These are phyloP conservation scores for Coleophora flavipennella DNA, from an alignment of 2,888 invertebrate genomes.

Conservation along the genomic window DNA sequence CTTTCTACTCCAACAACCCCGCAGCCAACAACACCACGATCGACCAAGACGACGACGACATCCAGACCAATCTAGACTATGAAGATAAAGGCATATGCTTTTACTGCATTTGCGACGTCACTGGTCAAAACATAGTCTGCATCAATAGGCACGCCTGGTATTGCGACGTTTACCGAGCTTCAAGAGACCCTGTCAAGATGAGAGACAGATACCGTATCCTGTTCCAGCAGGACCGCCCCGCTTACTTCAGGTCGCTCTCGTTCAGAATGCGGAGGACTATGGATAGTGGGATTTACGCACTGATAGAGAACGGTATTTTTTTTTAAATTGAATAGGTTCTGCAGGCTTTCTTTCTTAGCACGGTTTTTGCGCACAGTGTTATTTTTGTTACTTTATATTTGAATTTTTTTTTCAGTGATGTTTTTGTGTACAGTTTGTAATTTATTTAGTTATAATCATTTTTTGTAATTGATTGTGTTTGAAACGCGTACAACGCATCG, in stretches of 20 bases:
- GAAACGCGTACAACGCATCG: conserved; percentile 23
- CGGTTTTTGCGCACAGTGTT: background rate
- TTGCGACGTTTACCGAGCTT: conserved; percentile 40
- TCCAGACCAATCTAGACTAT: conserved; percentile 11
- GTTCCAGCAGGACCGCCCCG: conserved; percentile 43
- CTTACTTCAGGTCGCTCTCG: conserved; percentile 45
- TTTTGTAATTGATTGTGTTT: no score
- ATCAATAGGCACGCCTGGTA: conserved; percentile 34
- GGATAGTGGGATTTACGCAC: conserved; percentile 42
- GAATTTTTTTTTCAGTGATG: background rate
- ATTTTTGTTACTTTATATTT: conserved; percentile 1
- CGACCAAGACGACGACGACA: conserved; percentile 27
- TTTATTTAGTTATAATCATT: no score
- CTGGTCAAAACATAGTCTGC: conserved; percentile 30
- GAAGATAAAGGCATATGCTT: conserved; percentile 26
- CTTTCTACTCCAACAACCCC: conserved; percentile 49
- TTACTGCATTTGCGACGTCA: conserved; percentile 44
- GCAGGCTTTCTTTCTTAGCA: background rate
- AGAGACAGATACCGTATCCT: conserved; percentile 30
- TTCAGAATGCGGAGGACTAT: conserved; percentile 50
- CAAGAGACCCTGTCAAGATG: conserved; percentile 18
- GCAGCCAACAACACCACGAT: conserved; percentile 41
- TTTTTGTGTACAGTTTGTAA: no score
- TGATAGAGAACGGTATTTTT: conserved; percentile 39
- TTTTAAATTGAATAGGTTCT: background rate